phyloP scores from a whole-genome alignment of 2,113 vertebrate genomes.

The Desmodus rotundus region DNA sequence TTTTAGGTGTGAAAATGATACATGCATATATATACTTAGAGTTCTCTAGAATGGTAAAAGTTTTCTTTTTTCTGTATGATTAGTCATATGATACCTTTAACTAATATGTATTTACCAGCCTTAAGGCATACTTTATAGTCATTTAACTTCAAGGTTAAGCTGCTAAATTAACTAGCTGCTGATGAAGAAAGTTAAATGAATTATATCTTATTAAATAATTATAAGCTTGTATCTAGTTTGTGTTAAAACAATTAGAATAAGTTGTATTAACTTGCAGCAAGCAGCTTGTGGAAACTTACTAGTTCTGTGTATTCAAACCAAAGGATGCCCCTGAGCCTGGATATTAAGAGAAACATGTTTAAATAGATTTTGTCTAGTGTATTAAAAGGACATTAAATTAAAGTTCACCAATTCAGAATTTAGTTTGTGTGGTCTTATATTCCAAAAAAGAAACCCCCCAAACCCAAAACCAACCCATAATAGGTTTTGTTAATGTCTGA shows the following conservation, averaged over 20 bases:
- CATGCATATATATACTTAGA: background rate
- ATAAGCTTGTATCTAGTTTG: background rate
- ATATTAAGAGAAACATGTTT: background rate
- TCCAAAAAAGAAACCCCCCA: background rate
- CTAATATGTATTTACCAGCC: background rate
- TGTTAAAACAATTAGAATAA: slow-evolving; percentile 4
- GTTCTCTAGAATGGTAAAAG: background rate
- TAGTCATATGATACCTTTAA: background rate
- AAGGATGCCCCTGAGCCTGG: background rate
- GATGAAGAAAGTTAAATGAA: slow-evolving; percentile 21
- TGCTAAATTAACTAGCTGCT: slow-evolving; percentile 17
- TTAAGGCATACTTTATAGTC: background rate
- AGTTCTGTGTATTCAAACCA: background rate
- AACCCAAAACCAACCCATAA: background rate
- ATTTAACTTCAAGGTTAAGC: slow-evolving; percentile 22
- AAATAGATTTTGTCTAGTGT: background rate
- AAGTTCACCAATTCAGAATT: background rate
- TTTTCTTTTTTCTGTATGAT: background rate
- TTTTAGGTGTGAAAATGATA: slow-evolving; percentile 20
- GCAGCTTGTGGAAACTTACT: background rate
- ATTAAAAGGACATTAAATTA: background rate
- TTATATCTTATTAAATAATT: background rate
- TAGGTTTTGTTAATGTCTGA: slow-evolving; percentile 2
- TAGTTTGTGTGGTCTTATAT: slow-evolving; percentile 10
- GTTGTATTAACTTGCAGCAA: slow-evolving; percentile 6